These are phyloP conservation scores for Pachyseris speciosa DNA, from an alignment of 64 coral and sea anemone genomes.

Conservation along the genomic window DNA sequence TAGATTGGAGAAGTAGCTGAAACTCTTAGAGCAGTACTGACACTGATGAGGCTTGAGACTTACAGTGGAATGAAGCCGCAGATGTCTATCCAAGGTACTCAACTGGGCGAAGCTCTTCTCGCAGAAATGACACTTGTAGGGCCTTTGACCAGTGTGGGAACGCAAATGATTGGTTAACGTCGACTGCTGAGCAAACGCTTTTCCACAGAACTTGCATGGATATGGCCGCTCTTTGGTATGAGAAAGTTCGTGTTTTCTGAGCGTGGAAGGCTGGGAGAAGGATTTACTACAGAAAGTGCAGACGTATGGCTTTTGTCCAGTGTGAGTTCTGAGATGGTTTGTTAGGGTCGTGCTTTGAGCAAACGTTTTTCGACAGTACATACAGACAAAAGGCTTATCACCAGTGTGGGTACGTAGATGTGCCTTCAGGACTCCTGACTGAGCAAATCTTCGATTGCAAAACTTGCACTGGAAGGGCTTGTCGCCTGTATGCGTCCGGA, in stretches of 20 bases:
- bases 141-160: constrained; percentile 38
- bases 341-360: constrained; percentile 69
- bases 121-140: constrained; percentile 32
- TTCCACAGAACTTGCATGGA: constrained; percentile 36
- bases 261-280: constrained; percentile 28
- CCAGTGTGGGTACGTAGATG: constrained; percentile 71
- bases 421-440: constrained; percentile 63
- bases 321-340: constrained; percentile 70
- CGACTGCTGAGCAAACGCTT: constrained; percentile 33
- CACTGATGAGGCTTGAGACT: too few relatives aligned
- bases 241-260: constrained; percentile 44
- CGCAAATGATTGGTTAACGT: constrained; percentile 40
- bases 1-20: too few relatives aligned
- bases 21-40: too few relatives aligned
- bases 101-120: too few relatives aligned
- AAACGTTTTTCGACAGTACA: constrained; percentile 53
- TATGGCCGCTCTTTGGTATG: constrained; percentile 41
- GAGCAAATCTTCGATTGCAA: constrained; percentile 63
- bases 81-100: too few relatives aligned
- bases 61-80: too few relatives aligned
- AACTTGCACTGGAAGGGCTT: constrained; percentile 66
- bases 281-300: constrained; percentile 24
- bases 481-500: constrained; percentile 66
- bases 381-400: constrained; percentile 54
- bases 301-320: constrained; percentile 39